Percentiles rank a stretch among this genome's conserved stretches.
phyloP scores from a whole-genome alignment of 2,113 vertebrate species.

The Tragelaphus imberbis region DNA sequence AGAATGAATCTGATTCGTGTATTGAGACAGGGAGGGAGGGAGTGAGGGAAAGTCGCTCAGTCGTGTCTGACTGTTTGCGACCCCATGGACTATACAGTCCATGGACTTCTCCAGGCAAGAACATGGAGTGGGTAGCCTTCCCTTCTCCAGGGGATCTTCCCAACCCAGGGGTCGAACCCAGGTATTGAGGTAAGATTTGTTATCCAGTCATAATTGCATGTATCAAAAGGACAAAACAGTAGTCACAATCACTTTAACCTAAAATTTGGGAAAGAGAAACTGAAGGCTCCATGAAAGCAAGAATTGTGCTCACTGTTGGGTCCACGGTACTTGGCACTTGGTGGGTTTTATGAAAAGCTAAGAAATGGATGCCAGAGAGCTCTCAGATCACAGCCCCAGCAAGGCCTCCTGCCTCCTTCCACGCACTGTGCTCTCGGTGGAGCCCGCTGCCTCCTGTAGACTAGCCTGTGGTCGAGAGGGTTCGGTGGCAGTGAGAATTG shows the following conservation, averaged over 20 bases:
- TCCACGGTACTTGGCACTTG: no score
- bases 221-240: neutral
- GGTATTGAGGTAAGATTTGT: neutral
- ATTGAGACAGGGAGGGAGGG: neutral
- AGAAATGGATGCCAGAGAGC: neutral
- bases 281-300: neutral
- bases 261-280: neutral
- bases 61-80: accelerated
- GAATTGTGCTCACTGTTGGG: neutral
- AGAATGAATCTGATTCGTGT: neutral
- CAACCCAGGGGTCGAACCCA: neutral
- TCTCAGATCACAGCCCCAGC: neutral
- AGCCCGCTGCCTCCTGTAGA: neutral
- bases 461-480: neutral
- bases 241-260: neutral
- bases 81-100: neutral
- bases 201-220: neutral
- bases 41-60: neutral
- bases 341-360: neutral
- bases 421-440: accelerated
- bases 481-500: neutral
- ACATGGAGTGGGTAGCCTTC: neutral
- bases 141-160: neutral
- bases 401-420: neutral
- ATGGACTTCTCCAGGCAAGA: neutral